phyloP scores from a whole-genome alignment of 2,113 vertebrate species.

The Sander vitreus region DNA sequence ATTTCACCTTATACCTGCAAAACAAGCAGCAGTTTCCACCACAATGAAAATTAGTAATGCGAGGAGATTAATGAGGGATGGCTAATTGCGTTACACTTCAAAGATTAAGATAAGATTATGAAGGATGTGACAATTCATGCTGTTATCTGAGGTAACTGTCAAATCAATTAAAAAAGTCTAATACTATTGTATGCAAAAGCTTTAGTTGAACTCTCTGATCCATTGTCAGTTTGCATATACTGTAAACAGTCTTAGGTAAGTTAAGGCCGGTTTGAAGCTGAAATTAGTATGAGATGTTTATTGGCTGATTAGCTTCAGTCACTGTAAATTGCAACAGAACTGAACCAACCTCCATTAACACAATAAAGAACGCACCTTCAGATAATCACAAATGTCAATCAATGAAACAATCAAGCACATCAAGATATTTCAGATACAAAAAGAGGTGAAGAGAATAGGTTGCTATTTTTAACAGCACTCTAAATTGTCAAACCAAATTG shows the following conservation, averaged over 20 bases:
- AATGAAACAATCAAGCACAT: conserved; percentile 28
- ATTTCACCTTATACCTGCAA: conserved; percentile 21
- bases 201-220: conserved; percentile 27
- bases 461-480: conserved; percentile 26
- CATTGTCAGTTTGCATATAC: background rate
- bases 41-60: conserved; percentile 33
- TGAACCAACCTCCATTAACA: conserved; percentile 2
- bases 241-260: conserved; percentile 19
- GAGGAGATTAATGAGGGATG: conserved; percentile 41
- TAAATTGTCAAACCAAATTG: background rate
- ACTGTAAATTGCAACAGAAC: background rate
- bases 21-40: conserved; percentile 37
- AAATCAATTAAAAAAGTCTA: conserved; percentile 31
- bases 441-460: conserved; percentile 13
- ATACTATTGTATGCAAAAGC: conserved; percentile 23
- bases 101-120: conserved; percentile 57
- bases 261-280: conserved; percentile 8
- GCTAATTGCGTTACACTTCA: conserved; percentile 62
- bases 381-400: conserved; percentile 10
- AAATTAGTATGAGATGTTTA: conserved; percentile 11
- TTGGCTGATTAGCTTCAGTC: conserved; percentile 11
- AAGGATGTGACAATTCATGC: conserved; percentile 42
- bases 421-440: conserved; percentile 22
- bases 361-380: conserved; percentile 1
- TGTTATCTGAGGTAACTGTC: conserved; percentile 40